phyloP scores from a whole-genome alignment of 2,888 invertebrate genomes.

The Acanthosepion pharaonis region DNA sequence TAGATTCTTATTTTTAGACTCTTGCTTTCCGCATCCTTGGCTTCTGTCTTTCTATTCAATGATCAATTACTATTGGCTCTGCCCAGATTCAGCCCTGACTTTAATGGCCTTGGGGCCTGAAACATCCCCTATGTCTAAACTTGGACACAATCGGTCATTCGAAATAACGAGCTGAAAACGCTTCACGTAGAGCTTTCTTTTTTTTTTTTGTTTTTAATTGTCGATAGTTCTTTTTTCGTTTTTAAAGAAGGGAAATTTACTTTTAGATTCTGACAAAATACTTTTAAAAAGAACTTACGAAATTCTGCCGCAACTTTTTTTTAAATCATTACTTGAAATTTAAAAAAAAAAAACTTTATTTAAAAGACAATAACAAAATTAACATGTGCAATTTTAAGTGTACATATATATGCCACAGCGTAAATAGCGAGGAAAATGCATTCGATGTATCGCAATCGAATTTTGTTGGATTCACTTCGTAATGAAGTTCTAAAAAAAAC shows the following conservation, averaged over 20 bases:
- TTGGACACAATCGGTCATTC: neutral
- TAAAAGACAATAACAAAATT: too few species aligned
- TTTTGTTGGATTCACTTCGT: too few species aligned
- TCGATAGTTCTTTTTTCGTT: neutral
- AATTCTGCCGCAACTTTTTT: neutral
- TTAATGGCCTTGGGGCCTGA: neutral
- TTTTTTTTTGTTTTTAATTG: neutral
- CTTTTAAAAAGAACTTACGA: neutral
- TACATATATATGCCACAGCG: too few species aligned
- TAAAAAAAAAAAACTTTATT: too few species aligned
- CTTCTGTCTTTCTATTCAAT: neutral
- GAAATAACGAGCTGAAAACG: slow-evolving; percentile 14
- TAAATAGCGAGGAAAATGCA: too few species aligned
- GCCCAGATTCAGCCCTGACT: slow-evolving; percentile 7
- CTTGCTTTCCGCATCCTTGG: neutral
- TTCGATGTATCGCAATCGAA: too few species aligned
- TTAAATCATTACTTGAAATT: too few species aligned
- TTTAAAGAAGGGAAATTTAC: neutral
- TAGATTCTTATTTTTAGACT: neutral
- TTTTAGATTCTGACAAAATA: neutral
- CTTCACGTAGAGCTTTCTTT: neutral
- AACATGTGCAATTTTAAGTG: too few species aligned
- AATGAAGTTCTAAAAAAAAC: too few species aligned
- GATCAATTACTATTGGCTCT: neutral
- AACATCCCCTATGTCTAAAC: slow-evolving; percentile 16